A percentile compares a stretch with the other conserved stretches of the same genome.
phyloP scores from a whole-genome alignment of 2,797 vertebrate genomes.

The Pangasius krempfi region DNA sequence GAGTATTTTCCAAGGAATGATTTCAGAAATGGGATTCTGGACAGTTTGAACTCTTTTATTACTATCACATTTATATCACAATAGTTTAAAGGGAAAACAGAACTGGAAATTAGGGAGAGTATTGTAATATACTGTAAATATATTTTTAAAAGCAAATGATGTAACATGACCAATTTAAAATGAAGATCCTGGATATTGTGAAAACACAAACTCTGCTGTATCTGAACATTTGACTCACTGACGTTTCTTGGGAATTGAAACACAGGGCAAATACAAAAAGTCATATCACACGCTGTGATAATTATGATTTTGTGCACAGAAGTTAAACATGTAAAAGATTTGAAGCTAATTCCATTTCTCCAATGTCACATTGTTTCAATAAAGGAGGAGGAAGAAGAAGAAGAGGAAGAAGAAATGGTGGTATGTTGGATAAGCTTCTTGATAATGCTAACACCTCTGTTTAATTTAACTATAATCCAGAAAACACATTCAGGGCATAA shows the following conservation, averaged over 20 bases:
- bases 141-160: constrained; percentile 5
- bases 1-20: not conserved
- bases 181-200: not conserved
- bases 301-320: not conserved
- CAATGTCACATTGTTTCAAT: constrained; percentile 41
- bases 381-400: constrained; percentile 69
- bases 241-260: not conserved
- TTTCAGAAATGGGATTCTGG: not conserved
- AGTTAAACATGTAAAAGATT: not conserved
- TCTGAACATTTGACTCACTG: not conserved
- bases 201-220: not conserved
- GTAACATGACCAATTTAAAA: not conserved
- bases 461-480: not conserved
- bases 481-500: not conserved
- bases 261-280: not conserved
- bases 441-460: not conserved
- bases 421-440: constrained; percentile 62
- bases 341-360: not conserved
- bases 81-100: not conserved
- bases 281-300: not conserved
- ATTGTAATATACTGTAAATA: not conserved
- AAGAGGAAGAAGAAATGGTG: constrained; percentile 78
- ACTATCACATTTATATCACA: not conserved
- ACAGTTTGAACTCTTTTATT: not conserved
- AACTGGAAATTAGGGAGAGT: not conserved